These are phyloP conservation scores for Callinectes sapidus DNA, from an alignment of 2,888 invertebrate genomes.

Conservation along the genomic window DNA sequence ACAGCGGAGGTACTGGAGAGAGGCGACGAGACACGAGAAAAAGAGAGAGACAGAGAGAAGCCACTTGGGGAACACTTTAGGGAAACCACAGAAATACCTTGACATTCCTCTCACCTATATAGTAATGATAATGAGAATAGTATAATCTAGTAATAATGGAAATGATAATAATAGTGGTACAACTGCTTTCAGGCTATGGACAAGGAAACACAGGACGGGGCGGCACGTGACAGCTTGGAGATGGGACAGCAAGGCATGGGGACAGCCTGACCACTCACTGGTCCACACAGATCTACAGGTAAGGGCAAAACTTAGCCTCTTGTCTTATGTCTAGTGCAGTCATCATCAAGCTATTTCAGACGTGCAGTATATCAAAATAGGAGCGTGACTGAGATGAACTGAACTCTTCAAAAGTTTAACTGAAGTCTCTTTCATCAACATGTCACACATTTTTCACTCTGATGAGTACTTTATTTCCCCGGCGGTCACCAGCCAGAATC, in stretches of 20 bases:
- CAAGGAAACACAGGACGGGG: not conserved
- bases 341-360: not conserved
- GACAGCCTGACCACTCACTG: not conserved
- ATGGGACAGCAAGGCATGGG: not conserved
- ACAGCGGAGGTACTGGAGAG: not conserved
- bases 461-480: not conserved
- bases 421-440: not conserved
- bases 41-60: not conserved
- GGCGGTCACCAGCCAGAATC: not conserved
- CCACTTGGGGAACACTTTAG: not conserved
- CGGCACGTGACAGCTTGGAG: not conserved
- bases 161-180: not conserved
- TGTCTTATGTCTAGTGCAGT: not conserved
- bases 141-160: too few relatives aligned
- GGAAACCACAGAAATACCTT: not conserved
- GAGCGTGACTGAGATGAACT: not conserved
- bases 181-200: not conserved
- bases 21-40: not conserved
- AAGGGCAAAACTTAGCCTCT: not conserved
- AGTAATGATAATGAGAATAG: not conserved
- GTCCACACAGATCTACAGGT: not conserved
- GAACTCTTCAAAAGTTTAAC: not conserved
- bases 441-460: not conserved
- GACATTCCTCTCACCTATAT: not conserved
- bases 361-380: not conserved